Percentiles rank a stretch among this genome's conserved stretches.
These are phyloP conservation scores for Chymomyza procnemis DNA, from an alignment of 2,888 invertebrate species.

Conservation along the genomic window DNA sequence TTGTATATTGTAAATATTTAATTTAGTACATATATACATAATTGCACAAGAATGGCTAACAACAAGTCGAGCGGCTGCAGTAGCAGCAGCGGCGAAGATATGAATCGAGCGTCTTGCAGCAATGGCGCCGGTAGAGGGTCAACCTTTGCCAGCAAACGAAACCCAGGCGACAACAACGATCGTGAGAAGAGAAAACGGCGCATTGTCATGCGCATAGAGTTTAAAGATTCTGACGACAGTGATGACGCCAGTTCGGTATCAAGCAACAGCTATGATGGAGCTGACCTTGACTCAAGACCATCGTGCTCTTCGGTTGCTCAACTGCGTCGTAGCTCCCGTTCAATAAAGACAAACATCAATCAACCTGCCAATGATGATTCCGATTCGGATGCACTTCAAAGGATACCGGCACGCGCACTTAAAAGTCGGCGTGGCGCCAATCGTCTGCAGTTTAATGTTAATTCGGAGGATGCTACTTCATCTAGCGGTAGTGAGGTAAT, in stretches of 20 bases:
- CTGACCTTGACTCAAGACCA: constrained; percentile 53
- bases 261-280: constrained; percentile 34
- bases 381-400: constrained; percentile 39
- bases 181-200: constrained; percentile 66
- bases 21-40: constrained; percentile 34
- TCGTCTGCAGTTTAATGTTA: constrained; percentile 18
- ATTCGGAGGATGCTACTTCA: constrained; percentile 41
- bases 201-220: constrained; percentile 77
- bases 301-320: constrained; percentile 48
- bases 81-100: constrained; percentile 40
- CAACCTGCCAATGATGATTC: constrained; percentile 7
- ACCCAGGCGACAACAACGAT: background rate
- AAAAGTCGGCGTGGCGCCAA: constrained; percentile 42
- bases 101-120: constrained; percentile 64
- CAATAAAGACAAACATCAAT: constrained; percentile 8
- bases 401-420: constrained; percentile 42
- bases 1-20: constrained; percentile 34
- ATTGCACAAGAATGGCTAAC: constrained; percentile 64
- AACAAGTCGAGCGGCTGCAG: constrained; percentile 51
- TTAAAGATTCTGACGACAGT: constrained; percentile 74
- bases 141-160: background rate
- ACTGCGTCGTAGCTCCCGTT: constrained; percentile 40
- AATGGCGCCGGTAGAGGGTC: constrained; percentile 9
- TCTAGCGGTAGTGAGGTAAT: constrained; percentile 77
- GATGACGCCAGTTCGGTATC: constrained; percentile 31